These are phyloP conservation scores for Lophius piscatorius DNA, from an alignment of 2,113 vertebrate genomes.

Conservation along the genomic window DNA sequence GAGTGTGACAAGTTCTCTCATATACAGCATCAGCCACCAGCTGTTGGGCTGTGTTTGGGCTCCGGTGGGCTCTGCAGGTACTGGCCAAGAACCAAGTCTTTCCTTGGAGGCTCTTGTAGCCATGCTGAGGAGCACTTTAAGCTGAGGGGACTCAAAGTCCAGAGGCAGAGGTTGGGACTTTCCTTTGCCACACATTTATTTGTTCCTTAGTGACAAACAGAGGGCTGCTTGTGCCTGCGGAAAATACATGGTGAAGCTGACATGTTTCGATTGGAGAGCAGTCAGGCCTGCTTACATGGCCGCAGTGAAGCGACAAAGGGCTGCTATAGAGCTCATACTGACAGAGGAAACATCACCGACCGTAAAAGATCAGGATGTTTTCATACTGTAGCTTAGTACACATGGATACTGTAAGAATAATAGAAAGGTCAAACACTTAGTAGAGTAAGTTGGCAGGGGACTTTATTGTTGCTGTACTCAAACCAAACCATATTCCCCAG, in stretches of 20 bases:
- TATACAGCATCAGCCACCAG: slow-evolving; percentile 43
- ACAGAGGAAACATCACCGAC: slow-evolving; percentile 50
- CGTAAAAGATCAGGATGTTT: slow-evolving; percentile 61
- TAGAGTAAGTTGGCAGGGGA: slow-evolving; percentile 42
- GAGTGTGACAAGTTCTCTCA: slow-evolving; percentile 52
- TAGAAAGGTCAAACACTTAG: slow-evolving; percentile 39
- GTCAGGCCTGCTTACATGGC: slow-evolving; percentile 57
- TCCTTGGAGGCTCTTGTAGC: slow-evolving; percentile 40
- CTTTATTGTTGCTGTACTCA: slow-evolving; percentile 31
- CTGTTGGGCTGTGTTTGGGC: slow-evolving; percentile 39
- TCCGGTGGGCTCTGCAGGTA: slow-evolving; percentile 44
- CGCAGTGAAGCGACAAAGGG: slow-evolving; percentile 43
- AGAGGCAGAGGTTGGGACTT: slow-evolving; percentile 38
- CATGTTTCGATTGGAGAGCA: slow-evolving; percentile 71
- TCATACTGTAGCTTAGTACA: slow-evolving; percentile 47
- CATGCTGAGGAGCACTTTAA: slow-evolving; percentile 53
- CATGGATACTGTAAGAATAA: slow-evolving; percentile 54
- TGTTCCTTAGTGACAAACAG: slow-evolving; percentile 67
- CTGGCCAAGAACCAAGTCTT: slow-evolving; percentile 44
- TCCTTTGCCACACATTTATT: slow-evolving; percentile 54
- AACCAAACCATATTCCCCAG: slow-evolving; percentile 17
- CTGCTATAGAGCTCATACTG: slow-evolving; percentile 51
- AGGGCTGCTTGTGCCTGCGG: slow-evolving; percentile 59
- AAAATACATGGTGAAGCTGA: slow-evolving; percentile 58
- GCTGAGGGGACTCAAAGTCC: slow-evolving; percentile 43